A percentile compares a stretch with the other conserved stretches of the same genome.
Conservation (phyloP, 2,113 vertebrate genomes). For the Macrotis lagotis region DNA sequence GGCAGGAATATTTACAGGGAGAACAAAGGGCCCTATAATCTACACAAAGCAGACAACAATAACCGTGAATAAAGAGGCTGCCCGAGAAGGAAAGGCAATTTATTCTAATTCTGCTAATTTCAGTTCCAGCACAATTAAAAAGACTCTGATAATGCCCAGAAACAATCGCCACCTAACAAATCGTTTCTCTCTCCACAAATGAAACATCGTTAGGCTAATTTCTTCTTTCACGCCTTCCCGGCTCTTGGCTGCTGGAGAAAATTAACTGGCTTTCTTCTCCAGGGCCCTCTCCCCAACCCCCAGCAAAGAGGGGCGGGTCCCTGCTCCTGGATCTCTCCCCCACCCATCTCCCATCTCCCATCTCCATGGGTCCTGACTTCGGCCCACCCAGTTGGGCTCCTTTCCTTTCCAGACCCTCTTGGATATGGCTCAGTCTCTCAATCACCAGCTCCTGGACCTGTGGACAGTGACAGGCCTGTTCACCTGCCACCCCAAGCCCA, state of each 20-base stretch:
- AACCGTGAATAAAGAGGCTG: slow-evolving; percentile 93
- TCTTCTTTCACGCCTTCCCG: slow-evolving; percentile 87
- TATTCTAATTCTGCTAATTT: slow-evolving; percentile 98
- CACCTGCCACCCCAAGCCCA: not conserved
- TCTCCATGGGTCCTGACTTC: not conserved
- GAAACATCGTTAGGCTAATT: slow-evolving; percentile 93
- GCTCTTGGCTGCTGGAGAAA: slow-evolving; percentile 88
- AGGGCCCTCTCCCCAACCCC: not conserved
- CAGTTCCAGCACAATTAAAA: slow-evolving; percentile 98
- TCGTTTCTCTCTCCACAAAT: slow-evolving; percentile 92
- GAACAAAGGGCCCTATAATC: slow-evolving; percentile 94
- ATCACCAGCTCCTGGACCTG: no score
- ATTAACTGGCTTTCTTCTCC: slow-evolving; percentile 86
- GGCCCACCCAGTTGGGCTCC: not conserved
- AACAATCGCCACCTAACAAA: slow-evolving; percentile 91
- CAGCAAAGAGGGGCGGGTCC: not conserved
- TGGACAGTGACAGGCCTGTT: not conserved
- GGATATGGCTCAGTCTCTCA: not conserved
- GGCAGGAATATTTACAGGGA: slow-evolving; percentile 92
- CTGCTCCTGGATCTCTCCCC: not conserved
- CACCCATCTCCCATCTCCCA: not conserved
- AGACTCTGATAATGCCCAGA: slow-evolving; percentile 92
- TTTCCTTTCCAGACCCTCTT: not conserved
- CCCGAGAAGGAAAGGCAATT: slow-evolving; percentile 91
- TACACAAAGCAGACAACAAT: slow-evolving; percentile 94